A percentile compares a stretch with the other conserved stretches of the same genome.
Evolutionary conservation across 2,888 invertebrate genomes (phyloP).

Genomic region (Chalcis sispes): DNA sequence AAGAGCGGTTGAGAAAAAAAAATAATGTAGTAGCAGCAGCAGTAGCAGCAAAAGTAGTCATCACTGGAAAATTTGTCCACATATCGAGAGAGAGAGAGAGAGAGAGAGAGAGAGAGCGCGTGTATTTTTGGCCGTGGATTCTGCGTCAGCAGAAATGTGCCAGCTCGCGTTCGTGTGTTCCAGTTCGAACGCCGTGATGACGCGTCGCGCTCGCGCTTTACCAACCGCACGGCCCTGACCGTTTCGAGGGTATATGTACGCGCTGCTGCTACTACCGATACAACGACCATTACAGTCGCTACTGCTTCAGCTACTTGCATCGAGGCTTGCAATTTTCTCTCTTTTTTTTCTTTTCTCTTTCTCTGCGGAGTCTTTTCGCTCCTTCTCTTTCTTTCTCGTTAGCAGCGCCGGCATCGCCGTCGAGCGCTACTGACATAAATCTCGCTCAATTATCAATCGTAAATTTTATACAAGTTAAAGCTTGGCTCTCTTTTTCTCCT

Average conservation of each 20-base stretch:
- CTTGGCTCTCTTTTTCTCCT: background rate
- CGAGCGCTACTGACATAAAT: background rate
- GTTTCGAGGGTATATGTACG: slow-evolving; percentile 28
- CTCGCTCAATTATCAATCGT: slow-evolving; percentile 24
- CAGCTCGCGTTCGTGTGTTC: background rate
- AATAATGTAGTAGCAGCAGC: background rate
- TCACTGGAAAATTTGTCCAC: slow-evolving; percentile 32
- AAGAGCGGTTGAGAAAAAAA: background rate
- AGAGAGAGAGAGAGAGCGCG: too few species aligned
- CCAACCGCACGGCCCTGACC: slow-evolving; percentile 43
- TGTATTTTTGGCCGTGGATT: slow-evolving; percentile 37
- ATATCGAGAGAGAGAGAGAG: too few species aligned
- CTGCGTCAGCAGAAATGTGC: slow-evolving; percentile 26
- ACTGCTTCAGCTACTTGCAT: too few species aligned
- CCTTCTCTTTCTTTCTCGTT: background rate
- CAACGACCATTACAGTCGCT: too few species aligned
- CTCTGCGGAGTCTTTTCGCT: background rate
- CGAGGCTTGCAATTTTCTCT: slow-evolving; percentile 13
- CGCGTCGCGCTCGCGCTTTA: slow-evolving; percentile 7
- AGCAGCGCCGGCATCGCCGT: background rate
- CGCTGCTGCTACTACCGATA: background rate
- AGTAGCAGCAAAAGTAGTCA: slow-evolving; percentile 2
- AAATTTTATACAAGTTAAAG: background rate
- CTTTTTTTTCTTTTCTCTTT: slow-evolving; percentile 1
- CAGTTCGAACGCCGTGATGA: slow-evolving; percentile 33